Conservation (phyloP, 2,797 vertebrate genomes). For the Dallia pectoralis region DNA sequence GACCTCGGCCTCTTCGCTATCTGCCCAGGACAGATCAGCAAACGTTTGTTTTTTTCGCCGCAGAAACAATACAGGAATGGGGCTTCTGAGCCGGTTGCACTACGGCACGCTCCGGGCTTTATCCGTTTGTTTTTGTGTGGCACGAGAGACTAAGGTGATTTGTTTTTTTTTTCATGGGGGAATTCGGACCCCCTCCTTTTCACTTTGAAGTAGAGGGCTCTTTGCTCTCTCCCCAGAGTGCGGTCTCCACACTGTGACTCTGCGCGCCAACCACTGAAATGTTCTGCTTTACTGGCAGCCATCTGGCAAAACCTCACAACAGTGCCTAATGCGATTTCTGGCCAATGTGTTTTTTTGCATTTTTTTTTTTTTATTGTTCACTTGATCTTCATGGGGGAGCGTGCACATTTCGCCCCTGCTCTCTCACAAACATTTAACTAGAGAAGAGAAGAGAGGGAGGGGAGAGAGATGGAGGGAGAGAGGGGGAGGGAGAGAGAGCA, state of each 20-base stretch:
- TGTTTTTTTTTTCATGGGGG: conserved; percentile 26
- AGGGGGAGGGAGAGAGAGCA: too few species aligned
- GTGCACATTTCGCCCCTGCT: conserved; percentile 11
- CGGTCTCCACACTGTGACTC: conserved; percentile 40
- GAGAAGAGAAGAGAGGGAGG: too few species aligned
- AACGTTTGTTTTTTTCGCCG: conserved; percentile 41
- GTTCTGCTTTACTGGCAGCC: conserved; percentile 62
- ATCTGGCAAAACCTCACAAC: conserved; percentile 65
- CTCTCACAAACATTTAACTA: too few species aligned
- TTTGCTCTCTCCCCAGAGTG: conserved; percentile 31
- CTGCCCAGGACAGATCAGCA: conserved; percentile 10
- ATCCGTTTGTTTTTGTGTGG: conserved; percentile 37
- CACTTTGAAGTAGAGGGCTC: conserved; percentile 51
- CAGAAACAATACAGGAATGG: conserved; percentile 24
- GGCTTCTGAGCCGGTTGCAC: conserved; percentile 27
- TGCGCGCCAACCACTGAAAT: conserved; percentile 47
- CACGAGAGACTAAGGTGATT: conserved; percentile 46
- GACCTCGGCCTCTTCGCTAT: conserved; percentile 15
- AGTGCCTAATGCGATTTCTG: conserved; percentile 59
- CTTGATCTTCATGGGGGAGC: conserved; percentile 53
- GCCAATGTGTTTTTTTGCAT: conserved; percentile 22
- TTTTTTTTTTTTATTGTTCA: conserved; percentile 37
- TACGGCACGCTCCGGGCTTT: conserved; percentile 23
- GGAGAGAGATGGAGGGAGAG: too few species aligned
- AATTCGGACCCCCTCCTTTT: conserved; percentile 32